Evolutionary conservation across 1,140 invertebrate species (phyloP), one percentile per base, ranked within the genome.

Genomic region (Meloidogyne floridensis): DNA sequence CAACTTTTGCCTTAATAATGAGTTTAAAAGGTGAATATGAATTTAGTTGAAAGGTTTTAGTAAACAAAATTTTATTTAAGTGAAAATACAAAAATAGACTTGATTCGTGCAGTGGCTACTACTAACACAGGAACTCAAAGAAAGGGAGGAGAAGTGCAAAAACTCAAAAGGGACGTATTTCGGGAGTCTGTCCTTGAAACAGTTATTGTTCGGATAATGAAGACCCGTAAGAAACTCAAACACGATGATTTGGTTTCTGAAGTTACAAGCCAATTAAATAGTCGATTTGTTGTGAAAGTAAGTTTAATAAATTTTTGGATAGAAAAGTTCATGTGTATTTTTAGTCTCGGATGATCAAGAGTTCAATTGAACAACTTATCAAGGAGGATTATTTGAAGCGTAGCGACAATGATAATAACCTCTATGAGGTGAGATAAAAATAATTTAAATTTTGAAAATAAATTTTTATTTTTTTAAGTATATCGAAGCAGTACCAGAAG

Each of bases 111-210:
- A n/a, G 10, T 18, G n/a, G n/a, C 59, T 6, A n/a, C 59, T 6
- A 65, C 59, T n/a, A 65, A 65, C n/a, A 65, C 59, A n/a, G 59
- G 59, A 65, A 65, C 59, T 65, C 59, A 65, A 65, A 15, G 59
- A 65, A 65, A 65, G 59, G 59, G n/a, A 65, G 5, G 10, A n/a
- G 59, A 4, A 65, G 59, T 6, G n/a, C 59, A 65, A 18, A 18
- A 65, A 65, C 59, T 15, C 6, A 65, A 65, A n/a, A 65, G n/a
- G 59, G 59, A 65, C n/a, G 3, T 18, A n/a, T 65, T 65, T 11
- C 59, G 15, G n/a, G n/a, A n/a, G 7, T n/a, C 59, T n/a, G 7
- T 65, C n/a, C 15, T 65, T n/a, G 59, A n/a, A 65, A n/a, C 59
- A n/a, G 5, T 6, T 8, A 65, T 65, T 65, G 59, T 65, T 18